Percentiles rank a stretch among this genome's conserved stretches.
These are phyloP conservation scores for Mustelus asterias DNA, from an alignment of 2,113 vertebrate genomes.

Conservation along the genomic window DNA sequence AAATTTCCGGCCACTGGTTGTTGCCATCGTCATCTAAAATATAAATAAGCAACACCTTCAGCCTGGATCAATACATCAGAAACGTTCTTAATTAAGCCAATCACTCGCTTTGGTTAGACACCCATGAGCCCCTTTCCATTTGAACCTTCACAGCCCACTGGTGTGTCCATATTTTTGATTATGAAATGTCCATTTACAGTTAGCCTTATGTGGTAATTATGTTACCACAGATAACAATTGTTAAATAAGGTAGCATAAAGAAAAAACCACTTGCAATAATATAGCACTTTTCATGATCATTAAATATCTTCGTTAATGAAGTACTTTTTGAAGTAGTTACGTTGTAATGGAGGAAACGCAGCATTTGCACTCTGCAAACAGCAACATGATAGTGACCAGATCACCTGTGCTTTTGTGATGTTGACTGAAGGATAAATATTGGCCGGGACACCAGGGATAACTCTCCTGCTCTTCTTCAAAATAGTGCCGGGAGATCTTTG, in stretches of 20 bases:
- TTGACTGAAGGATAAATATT: background rate
- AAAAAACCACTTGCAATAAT: background rate
- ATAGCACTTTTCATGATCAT: no score
- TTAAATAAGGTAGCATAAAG: background rate
- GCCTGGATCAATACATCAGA: background rate
- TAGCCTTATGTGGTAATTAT: background rate
- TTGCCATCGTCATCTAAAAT: conserved; percentile 87
- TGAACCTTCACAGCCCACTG: background rate
- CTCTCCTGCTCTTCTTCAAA: background rate
- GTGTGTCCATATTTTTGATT: background rate
- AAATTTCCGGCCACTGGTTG: conserved; percentile 92
- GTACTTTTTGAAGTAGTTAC: no score
- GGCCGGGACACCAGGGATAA: background rate
- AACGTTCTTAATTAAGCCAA: background rate
- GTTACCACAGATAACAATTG: background rate
- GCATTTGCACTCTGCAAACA: background rate
- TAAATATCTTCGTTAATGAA: no score
- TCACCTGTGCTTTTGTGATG: background rate
- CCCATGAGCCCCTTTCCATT: background rate
- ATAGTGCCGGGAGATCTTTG: background rate
- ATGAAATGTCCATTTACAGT: background rate
- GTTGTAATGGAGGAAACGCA: background rate
- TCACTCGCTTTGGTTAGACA: background rate
- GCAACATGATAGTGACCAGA: background rate
- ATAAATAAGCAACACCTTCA: conserved; percentile 25